phyloP scores from a whole-genome alignment of 2,797 vertebrate genomes.

The Coluber constrictor region DNA sequence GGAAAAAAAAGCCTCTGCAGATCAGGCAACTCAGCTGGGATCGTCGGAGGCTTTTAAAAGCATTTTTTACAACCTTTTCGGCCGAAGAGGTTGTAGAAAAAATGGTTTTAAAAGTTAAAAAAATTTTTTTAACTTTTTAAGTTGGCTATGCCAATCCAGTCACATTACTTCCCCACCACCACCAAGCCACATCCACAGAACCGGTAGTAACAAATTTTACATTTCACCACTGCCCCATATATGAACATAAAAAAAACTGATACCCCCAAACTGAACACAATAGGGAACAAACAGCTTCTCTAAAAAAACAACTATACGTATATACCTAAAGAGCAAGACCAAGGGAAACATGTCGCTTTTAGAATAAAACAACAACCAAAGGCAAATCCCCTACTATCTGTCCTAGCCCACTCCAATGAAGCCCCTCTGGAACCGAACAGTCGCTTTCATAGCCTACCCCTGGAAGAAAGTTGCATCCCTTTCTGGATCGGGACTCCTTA shows the following conservation, averaged over 20 bases:
- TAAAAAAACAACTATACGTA: background rate
- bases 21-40: too few relatives aligned
- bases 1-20: too few relatives aligned
- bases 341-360: background rate
- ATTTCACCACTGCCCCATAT: background rate
- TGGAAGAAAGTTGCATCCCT: background rate
- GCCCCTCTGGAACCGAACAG: background rate
- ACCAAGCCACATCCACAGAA: too few relatives aligned
- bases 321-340: background rate
- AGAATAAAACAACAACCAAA: background rate
- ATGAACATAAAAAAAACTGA: background rate
- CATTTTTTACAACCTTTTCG: too few relatives aligned
- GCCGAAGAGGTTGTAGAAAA: too few relatives aligned
- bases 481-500: too few relatives aligned
- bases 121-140: too few relatives aligned
- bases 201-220: too few relatives aligned
- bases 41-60: too few relatives aligned
- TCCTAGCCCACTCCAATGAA: background rate
- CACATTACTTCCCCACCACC: too few relatives aligned
- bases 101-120: too few relatives aligned
- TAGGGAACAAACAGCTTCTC: background rate
- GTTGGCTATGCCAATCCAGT: too few relatives aligned
- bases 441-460: background rate
- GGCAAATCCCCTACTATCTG: background rate
- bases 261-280: background rate